Base-by-base conservation (phyloP, 2,797 vertebrate genomes). In the Lindbergichthys nudifrons region DNA sequence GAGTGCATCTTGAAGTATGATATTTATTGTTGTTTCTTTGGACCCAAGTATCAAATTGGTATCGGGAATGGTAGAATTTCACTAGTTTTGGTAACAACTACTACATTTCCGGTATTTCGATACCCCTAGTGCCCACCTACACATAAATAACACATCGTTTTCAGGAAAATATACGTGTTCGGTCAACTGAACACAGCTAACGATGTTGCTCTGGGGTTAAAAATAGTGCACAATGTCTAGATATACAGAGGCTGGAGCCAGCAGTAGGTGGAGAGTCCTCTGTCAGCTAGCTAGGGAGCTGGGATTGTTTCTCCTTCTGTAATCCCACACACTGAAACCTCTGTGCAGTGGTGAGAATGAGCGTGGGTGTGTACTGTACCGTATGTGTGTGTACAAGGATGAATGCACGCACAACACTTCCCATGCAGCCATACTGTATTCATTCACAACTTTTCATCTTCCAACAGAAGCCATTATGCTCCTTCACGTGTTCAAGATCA, bases 241-340 rank as follows among this genome's bases (percentile, higher is more conserved):
- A 87, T 82, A 75, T 76, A 80, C 80, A 81, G 74, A 84, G 53
- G 73, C 41, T 65, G 67, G 80, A 73, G 74, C 65, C 73, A 52
- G 72, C 6, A 8, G 66, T 62, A 77, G 64, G 51, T 76, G 58
- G 61, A 79, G 75, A 75, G 73, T 77, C 69, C 46, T 84, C 56
- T 56, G 50, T 11, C 69, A 16, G 62, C 53, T 48, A 61, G 51
- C 53, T 23, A 51, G 57, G 65, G 48, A 77, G 65, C 67, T 72
- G 26, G 14, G 77, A 81, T 83, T 75, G 70, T 72, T 85, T 79
- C 75, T 70, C n/a, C 48, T 80, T 21, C 53, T 60, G 57, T 84
- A 11, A 60, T 75, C 66, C 32, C 72, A 69, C 74, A 75, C 41
- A 82, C 56, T 45, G 14, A 62, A 70, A 65, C 42, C 65, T 59